Evolutionary conservation across 2,113 vertebrate genomes (phyloP).

Genomic region (Lasiurus borealis): DNA sequence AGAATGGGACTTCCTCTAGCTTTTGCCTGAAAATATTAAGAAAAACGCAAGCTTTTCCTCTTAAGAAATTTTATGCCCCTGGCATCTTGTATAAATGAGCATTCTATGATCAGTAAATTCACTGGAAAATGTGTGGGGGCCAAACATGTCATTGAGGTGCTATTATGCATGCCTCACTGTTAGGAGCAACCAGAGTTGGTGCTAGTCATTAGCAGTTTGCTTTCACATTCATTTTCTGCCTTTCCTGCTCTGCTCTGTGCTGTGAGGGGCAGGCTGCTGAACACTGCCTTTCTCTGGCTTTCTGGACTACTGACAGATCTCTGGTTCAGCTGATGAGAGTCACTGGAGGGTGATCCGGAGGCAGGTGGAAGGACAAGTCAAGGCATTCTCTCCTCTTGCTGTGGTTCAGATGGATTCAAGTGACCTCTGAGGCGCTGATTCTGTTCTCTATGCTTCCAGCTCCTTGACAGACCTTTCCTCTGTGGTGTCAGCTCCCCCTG

Average conservation of each 20-base stretch:
- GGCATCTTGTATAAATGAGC: slow-evolving; percentile 5
- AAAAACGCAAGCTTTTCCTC: slow-evolving; percentile 24
- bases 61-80: slow-evolving; percentile 18
- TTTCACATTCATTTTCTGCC: background rate
- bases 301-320: background rate
- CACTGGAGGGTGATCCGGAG: background rate
- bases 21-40: slow-evolving; percentile 51
- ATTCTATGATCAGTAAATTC: slow-evolving; percentile 36
- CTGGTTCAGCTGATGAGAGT: background rate
- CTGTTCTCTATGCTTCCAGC: background rate
- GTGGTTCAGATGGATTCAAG: background rate
- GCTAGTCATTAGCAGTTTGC: background rate
- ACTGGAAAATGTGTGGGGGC: background rate
- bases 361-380: background rate
- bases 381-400: background rate
- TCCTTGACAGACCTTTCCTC: background rate
- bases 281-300: background rate
- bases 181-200: background rate
- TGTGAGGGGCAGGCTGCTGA: background rate
- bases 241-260: background rate
- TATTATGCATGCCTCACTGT: background rate
- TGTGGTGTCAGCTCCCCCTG: background rate
- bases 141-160: background rate
- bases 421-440: background rate
- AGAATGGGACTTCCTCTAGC: background rate